These are phyloP conservation scores for Semnornis frantzii DNA, from an alignment of 2,113 vertebrate species.

Conservation along the genomic window DNA sequence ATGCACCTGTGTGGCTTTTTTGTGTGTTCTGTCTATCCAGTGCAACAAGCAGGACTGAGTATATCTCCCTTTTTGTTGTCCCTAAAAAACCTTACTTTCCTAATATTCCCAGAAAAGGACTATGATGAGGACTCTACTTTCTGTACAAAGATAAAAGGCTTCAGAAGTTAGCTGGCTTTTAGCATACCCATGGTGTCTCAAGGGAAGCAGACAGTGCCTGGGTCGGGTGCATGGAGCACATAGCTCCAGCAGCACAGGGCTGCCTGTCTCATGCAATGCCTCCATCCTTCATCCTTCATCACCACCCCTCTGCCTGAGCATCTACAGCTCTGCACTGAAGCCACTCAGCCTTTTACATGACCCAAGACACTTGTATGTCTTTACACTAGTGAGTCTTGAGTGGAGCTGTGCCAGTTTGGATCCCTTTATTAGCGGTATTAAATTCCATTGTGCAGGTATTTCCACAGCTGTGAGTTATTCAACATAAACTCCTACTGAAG, in stretches of 20 bases:
- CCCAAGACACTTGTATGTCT: not conserved
- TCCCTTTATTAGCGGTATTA: constrained; percentile 46
- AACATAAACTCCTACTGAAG: constrained; percentile 61
- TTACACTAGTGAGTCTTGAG: not conserved
- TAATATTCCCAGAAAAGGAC: not conserved
- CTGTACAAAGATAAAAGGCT: not conserved
- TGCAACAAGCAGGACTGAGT: not conserved
- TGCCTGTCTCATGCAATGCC: fast-evolving
- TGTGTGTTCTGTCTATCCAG: fast-evolving
- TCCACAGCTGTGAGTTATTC: constrained; percentile 68
- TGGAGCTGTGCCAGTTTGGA: constrained; percentile 12
- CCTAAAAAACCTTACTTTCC: not conserved
- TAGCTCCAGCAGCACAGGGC: fast-evolving
- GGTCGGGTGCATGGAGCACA: fast-evolving
- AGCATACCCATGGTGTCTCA: fast-evolving
- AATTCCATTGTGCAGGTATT: constrained; percentile 51
- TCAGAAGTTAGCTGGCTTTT: not conserved
- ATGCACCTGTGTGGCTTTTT: fast-evolving
- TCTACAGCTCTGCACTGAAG: not conserved
- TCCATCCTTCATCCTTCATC: not conserved
- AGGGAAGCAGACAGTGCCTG: not conserved
- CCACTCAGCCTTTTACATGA: not conserved
- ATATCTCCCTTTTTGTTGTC: not conserved
- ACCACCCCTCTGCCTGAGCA: not conserved
- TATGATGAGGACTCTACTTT: not conserved